phyloP scores from a whole-genome alignment of 2,113 vertebrate genomes.

The Cebidichthys violaceus region DNA sequence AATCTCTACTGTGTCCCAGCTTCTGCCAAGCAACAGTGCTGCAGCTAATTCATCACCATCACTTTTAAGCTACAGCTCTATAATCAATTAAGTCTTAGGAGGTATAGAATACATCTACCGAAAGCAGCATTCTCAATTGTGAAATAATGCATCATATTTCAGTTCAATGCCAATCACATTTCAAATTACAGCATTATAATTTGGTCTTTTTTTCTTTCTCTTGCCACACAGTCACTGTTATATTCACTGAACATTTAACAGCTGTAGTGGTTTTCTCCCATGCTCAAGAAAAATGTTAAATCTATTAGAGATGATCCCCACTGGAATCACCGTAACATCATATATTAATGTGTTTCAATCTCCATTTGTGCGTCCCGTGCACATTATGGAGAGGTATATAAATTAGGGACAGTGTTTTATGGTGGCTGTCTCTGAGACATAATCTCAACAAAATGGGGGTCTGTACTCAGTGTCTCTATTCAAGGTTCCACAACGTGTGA shows the following conservation, averaged over 20 bases:
- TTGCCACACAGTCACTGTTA: background rate
- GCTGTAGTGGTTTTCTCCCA: background rate
- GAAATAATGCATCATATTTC: conserved; percentile 16
- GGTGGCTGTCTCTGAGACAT: conserved; percentile 20
- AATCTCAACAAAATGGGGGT: conserved; percentile 64
- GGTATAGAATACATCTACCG: conserved; percentile 13
- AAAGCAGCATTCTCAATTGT: background rate
- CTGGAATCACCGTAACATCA: background rate
- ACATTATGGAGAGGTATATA: background rate
- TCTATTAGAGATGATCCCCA: conserved; percentile 21
- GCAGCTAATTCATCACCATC: conserved; percentile 36
- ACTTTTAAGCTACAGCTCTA: conserved; percentile 28
- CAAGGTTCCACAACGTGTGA: conserved; percentile 34
- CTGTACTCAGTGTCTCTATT: conserved; percentile 36
- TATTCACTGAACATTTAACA: conserved; percentile 10
- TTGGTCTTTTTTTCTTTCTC: background rate
- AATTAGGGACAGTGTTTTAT: background rate
- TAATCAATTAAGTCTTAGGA: conserved; percentile 38
- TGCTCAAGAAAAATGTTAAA: conserved; percentile 5
- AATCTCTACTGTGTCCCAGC: background rate
- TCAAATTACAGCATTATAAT: background rate
- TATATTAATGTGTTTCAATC: background rate
- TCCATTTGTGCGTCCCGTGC: background rate
- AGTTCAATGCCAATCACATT: conserved; percentile 26
- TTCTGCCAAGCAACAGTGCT: conserved; percentile 29